Evolutionary conservation across 2,888 invertebrate species (phyloP), one percentile per base, ranked within the genome.

Genomic region (Syrista parreyssii): DNA sequence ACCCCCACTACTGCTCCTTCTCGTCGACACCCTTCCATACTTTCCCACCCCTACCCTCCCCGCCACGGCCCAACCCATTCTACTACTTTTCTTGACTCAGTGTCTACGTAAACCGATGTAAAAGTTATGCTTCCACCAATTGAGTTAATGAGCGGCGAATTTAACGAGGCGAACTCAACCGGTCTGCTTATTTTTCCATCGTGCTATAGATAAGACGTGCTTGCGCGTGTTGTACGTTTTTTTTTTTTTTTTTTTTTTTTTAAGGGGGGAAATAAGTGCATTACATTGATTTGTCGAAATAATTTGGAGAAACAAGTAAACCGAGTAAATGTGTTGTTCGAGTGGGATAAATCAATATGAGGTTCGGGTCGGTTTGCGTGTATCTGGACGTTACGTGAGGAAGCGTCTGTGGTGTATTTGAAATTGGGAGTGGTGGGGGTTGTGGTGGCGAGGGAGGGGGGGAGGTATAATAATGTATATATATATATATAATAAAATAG

Each of bases 1-100:
- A 34, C 34, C 34, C 34, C 9, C 34, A 34, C 23, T 9, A 9
- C 23, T 55, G 23, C 23, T 36, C 9, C 23, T 55, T 15, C 40
- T 55, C 55, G 55, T 55, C 55, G 23, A 84, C 82, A 84, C 79
- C 80, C 82, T 80, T 79, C 80, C 81, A 79, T 77, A 78, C 79
- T 40, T 36, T 23, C 1, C 75, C 9, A 9, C 79, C 81, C 81
- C 80, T 80, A 80, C 81, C 81, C n/a, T 1, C 68, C 75, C 40
- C 73, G 72, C 75, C 69, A 30, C n/a, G 36, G 68, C 31, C 69
- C 55, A 33, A 73, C 73, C 69, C 40, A n/a, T 76, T 68, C 79
- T n/a, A 75, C 69, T 73, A 74, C 75, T 76, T 30, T 69, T 33
- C 74, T 69, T 31, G 32, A 36, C 55, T 68, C 75, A 34, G 40